Percentiles rank a stretch among this genome's conserved stretches.
Evolutionary conservation across 2,113 vertebrate genomes (phyloP).

Genomic region (Amblyopsis rosae): DNA sequence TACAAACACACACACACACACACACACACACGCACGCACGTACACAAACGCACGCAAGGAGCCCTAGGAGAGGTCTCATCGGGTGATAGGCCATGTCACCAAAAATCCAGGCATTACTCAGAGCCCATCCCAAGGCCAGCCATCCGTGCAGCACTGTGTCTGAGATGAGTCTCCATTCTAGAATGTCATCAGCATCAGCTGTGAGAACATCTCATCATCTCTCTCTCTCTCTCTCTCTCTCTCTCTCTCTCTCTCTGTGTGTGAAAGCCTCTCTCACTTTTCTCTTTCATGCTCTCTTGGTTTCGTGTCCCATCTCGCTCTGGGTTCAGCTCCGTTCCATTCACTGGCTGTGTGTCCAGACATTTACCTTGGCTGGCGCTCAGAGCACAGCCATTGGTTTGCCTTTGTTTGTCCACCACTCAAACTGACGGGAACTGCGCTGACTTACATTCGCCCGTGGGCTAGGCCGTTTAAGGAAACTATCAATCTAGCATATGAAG

Average conservation of each 20-base stretch:
- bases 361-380: slow-evolving; percentile 33
- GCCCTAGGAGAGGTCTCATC: slow-evolving; percentile 40
- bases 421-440: slow-evolving; percentile 16
- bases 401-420: slow-evolving; percentile 13
- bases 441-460: slow-evolving; percentile 2
- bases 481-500: slow-evolving; percentile 44
- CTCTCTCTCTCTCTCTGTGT: slow-evolving; percentile 12
- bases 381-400: slow-evolving; percentile 2
- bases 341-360: slow-evolving; percentile 24
- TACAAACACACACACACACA: background rate
- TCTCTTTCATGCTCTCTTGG: background rate
- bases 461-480: slow-evolving; percentile 43
- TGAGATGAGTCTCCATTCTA: slow-evolving; percentile 26
- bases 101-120: slow-evolving; percentile 46
- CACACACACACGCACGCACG: background rate
- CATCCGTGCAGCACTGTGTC: slow-evolving; percentile 34
- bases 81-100: slow-evolving; percentile 36
- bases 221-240: slow-evolving; percentile 8
- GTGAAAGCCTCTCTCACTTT: background rate
- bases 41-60: background rate
- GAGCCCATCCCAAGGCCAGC: slow-evolving; percentile 14
- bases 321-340: slow-evolving; percentile 21
- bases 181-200: slow-evolving; percentile 22
- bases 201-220: slow-evolving; percentile 2
- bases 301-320: background rate